Evolutionary conservation across 2,888 invertebrate species (phyloP), one percentile per base, ranked within the genome.

Genomic region (Rotaria sp.): DNA sequence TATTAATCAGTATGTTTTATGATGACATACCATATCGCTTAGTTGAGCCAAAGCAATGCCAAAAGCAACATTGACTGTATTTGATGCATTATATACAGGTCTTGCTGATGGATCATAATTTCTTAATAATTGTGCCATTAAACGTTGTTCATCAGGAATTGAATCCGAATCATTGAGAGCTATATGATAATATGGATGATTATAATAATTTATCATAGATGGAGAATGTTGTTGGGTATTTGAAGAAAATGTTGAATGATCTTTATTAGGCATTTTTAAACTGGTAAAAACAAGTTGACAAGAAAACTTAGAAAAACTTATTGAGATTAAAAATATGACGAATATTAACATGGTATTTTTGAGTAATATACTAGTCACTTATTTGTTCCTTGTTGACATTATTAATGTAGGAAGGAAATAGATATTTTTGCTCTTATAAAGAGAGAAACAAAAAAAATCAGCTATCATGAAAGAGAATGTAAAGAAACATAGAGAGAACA

Each of bases 31-130:
- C 91, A 91, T 90, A 88, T 91, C 91, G 15, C 90, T 89, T 57
- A 91, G 89, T 87, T 90, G 91, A 15, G 90, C 90, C n/a, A 91
- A 88, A 0, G 91, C 90, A 48, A 91, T 88, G 57, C 91, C 91
- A 88, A 91, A 91, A 87, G 90, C 89, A 50, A 90, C 90, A 3
- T 89, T 89, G 50, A 91, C 90, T 0, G 88, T 89, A 84, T 90
- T 88, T 1, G 90, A 90, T 24, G 91, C 90, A 87, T 91, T 91
- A 87, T 89, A 90, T 2, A 91, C 91, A 0, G 91, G 91, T 52
- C 91, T 87, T 1, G 90, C 88, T 1, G 90, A 90, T 21, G 90
- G 89, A 87, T 90, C 90, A 86, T 91, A 91, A 50, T 90, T 88
- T 24, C 88, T 85, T 50, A 91, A 88, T 45, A 91, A 85, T 52